A percentile compares a stretch with the other conserved stretches of the same genome.
These are phyloP conservation scores for Tetranychus truncatus DNA, from an alignment of 2,888 invertebrate species.

Conservation along the genomic window DNA sequence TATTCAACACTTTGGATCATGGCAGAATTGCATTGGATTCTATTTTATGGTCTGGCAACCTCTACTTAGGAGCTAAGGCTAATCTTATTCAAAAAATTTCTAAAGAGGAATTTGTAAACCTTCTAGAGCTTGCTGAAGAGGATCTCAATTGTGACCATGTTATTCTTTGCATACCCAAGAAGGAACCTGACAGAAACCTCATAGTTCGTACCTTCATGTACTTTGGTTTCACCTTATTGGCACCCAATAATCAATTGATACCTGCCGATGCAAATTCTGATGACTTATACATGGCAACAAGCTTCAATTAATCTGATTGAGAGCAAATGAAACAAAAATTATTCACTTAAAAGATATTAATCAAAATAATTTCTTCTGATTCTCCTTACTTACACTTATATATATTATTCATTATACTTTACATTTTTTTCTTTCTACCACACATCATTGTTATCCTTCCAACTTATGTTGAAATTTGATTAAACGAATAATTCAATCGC, in stretches of 20 bases:
- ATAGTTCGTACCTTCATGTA: background rate
- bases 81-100: background rate
- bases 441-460: background rate
- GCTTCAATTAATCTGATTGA: background rate
- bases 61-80: background rate
- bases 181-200: background rate
- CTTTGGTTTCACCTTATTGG: background rate
- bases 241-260: background rate
- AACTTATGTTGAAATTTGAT: background rate
- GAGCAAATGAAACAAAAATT: background rate
- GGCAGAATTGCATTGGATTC: slow-evolving; percentile 1
- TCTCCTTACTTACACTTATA: background rate
- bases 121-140: background rate
- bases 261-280: slow-evolving; percentile 1
- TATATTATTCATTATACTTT: background rate
- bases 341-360: background rate
- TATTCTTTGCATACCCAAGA: background rate
- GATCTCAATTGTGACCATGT: slow-evolving; percentile 6
- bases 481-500: background rate
- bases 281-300: slow-evolving; percentile 1
- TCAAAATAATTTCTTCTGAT: background rate
- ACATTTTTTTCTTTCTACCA: background rate
- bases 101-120: slow-evolving; percentile 4
- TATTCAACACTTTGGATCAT: background rate
- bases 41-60: background rate